Conservation (phyloP, 2,888 invertebrate species). For the Callinectes sapidus region DNA sequence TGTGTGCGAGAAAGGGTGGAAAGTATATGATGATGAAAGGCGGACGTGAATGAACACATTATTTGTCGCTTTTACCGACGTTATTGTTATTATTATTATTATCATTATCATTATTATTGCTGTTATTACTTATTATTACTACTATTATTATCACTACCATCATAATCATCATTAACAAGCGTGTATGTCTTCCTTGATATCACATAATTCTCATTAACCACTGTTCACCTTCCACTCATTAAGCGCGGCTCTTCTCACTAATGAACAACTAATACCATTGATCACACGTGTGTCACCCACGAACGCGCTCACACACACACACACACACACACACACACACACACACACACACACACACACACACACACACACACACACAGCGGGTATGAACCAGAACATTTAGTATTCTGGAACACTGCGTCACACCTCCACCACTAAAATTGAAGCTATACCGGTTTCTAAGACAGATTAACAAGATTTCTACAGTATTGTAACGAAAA, state of each 20-base stretch:
- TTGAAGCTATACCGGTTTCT: no score
- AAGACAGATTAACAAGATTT: no score
- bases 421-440: no score
- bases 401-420: no score
- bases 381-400: no score
- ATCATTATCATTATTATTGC: not conserved
- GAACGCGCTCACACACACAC: no score
- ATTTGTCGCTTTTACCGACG: not conserved
- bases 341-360: no score
- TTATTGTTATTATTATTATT: not conserved
- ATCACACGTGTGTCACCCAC: not conserved
- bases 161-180: not conserved
- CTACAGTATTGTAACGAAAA: no score
- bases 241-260: not conserved
- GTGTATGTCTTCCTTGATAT: no score
- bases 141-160: not conserved
- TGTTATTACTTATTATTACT: not conserved
- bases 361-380: no score
- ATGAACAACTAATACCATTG: not conserved
- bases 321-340: no score
- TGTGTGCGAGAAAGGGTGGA: constrained; percentile 11
- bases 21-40: not conserved
- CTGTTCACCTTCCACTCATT: not conserved
- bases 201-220: not conserved
- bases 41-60: not conserved